Base-by-base conservation (phyloP, 1,140 invertebrate species). In the Oedothorax gibbosus region DNA sequence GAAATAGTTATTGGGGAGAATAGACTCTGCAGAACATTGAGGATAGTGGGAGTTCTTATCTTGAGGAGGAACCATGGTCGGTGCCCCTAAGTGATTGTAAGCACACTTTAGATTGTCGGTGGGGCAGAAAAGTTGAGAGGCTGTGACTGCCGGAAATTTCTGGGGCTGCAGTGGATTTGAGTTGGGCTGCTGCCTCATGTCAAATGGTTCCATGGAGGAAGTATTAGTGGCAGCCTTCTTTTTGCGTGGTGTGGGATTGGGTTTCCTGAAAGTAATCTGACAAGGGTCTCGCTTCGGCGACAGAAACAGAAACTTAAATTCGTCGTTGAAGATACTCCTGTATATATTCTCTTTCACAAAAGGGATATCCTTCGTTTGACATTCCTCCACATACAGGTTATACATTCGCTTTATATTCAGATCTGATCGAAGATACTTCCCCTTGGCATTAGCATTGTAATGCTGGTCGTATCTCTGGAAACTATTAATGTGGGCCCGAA, bases 331-430 rank as follows among this genome's bases (percentile, higher is more conserved):
- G 8, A 84, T 72, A 84, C 81, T 84, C 57, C 81, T 84, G 35
- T 84, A 84, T 20, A 84, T 84, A 49, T 84, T 84, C 68, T 84
- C 81, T 75, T 84, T 84, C 20, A 84, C 81, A 68, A 18, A 84
- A 15, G 81, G 81, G 18, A 76, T n/a, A 49, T 84, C 71, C 49
- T 84, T 84, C 6, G 66, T 64, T 65, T 51, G 64, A 68, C 81
- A 66, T 15, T 76, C 62, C 20, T 75, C 81, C 10, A 76, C 81
- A 84, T 84, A 84, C 81, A 84, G 64, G 6, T 53, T 51, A 84
- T 84, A 84, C 81, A 84, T 84, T 68, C 76, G 75, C 20, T 84
- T 84, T 11, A 84, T 72, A 84, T 84, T 84, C 50, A 84, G 60
- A 66, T 84, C 81, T 15, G 60, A 76, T 57, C 66, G 64, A 14